Evolutionary conservation across 2,113 vertebrate species (phyloP).

Genomic region (Hiodon tergisus): DNA sequence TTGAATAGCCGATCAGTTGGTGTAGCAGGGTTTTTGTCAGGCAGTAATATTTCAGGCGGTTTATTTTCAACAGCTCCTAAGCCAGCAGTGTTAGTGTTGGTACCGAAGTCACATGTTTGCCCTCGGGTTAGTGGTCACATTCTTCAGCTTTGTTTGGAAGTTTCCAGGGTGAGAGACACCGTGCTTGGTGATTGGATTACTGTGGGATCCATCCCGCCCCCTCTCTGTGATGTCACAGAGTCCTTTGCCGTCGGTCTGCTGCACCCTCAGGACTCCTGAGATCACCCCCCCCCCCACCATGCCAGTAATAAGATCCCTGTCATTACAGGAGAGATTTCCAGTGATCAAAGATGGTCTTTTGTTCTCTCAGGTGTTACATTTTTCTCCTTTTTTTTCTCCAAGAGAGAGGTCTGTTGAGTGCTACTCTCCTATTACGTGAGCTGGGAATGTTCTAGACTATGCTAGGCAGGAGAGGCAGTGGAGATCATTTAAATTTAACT

Average conservation of each 20-base stretch:
- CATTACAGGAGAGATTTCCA: slow-evolving; percentile 60
- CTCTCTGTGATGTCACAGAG: background rate
- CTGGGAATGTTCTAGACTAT: no score
- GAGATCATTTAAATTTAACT: background rate
- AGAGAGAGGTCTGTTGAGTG: background rate
- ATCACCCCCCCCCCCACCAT: background rate
- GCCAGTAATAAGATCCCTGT: slow-evolving; percentile 46
- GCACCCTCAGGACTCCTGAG: no score
- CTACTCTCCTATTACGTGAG: background rate
- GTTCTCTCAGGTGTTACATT: slow-evolving; percentile 66
- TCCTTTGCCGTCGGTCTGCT: background rate
- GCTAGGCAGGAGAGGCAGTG: background rate
- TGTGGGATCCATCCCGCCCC: slow-evolving; percentile 11
- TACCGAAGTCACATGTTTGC: background rate
- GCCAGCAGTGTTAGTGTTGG: background rate
- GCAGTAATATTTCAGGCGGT: no score
- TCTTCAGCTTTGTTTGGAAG: background rate
- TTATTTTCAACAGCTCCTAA: background rate
- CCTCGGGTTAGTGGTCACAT: no score
- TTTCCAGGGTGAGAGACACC: background rate
- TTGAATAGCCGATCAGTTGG: no score
- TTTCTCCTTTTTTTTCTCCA: background rate
- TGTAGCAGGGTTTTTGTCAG: no score
- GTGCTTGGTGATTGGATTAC: slow-evolving; percentile 33
- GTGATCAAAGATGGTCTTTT: slow-evolving; percentile 67